Evolutionary conservation across 2,113 vertebrate genomes (phyloP).

Genomic region (Takifugu bimaculatus): DNA sequence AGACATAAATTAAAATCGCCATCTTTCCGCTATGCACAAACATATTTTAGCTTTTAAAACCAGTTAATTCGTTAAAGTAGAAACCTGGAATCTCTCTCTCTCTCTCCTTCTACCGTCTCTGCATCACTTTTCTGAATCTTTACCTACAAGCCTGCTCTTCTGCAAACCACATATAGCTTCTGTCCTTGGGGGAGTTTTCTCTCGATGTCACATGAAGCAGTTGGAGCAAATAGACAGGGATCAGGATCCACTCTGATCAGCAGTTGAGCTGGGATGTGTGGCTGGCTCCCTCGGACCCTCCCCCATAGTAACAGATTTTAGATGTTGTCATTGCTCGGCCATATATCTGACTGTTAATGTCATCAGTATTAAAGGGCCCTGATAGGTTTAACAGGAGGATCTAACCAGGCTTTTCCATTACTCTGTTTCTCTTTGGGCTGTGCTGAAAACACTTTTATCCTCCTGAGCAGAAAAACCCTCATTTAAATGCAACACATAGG

Average conservation of each 20-base stretch:
- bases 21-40: too few species aligned
- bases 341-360: slow-evolving; percentile 60
- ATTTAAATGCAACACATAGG: too few species aligned
- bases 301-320: slow-evolving; percentile 64
- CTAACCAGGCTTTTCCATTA: slow-evolving; percentile 36
- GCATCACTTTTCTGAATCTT: slow-evolving; percentile 10
- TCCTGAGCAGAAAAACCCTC: neutral
- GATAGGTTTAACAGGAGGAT: slow-evolving; percentile 53
- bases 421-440: slow-evolving; percentile 19
- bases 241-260: slow-evolving; percentile 56
- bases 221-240: slow-evolving; percentile 52
- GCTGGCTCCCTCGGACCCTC: slow-evolving; percentile 33
- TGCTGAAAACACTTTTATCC: slow-evolving; percentile 5
- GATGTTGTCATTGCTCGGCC: slow-evolving; percentile 59
- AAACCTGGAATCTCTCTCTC: neutral
- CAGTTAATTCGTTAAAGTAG: too few species aligned
- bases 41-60: neutral
- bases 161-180: slow-evolving; percentile 38
- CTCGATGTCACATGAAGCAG: slow-evolving; percentile 46
- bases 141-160: slow-evolving; percentile 29
- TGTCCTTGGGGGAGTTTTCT: slow-evolving; percentile 51
- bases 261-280: slow-evolving; percentile 54
- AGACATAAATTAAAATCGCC: too few species aligned
- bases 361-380: slow-evolving; percentile 53
- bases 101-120: neutral